Conservation (phyloP, 35 echinoderm and acorn worm genomes). For the Holothuria glaberrima region DNA sequence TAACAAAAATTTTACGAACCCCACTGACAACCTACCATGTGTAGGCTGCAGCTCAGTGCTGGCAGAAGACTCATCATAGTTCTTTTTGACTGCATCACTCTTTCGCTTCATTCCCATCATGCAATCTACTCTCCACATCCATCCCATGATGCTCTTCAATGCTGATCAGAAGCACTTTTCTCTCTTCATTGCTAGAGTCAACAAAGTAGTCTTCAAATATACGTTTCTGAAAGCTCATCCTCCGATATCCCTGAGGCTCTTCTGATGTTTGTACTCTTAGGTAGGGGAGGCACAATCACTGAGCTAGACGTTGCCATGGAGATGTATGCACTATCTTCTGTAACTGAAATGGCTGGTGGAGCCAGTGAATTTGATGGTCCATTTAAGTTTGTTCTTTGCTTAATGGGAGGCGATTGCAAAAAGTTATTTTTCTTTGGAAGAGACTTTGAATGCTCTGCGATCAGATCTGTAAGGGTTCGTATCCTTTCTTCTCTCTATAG, state of each 20-base stretch:
- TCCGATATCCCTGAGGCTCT: conserved; percentile 76
- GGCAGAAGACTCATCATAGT: too few relatives aligned
- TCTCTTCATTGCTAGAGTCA: too few relatives aligned
- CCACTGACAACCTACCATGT: too few relatives aligned
- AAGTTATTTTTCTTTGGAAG: conserved; percentile 37
- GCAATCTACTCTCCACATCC: too few relatives aligned
- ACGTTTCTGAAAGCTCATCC: conserved; percentile 96
- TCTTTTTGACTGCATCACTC: too few relatives aligned
- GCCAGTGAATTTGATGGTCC: conserved; percentile 67
- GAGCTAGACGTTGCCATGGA: conserved; percentile 71
- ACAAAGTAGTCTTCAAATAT: conserved; percentile 69
- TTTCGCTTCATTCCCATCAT: too few relatives aligned
- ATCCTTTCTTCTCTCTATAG: conserved; percentile 90
- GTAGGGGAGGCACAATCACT: conserved; percentile 30
- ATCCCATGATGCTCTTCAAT: too few relatives aligned
- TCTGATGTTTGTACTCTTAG: conserved; percentile 55
- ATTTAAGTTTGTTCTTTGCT: conserved; percentile 55
- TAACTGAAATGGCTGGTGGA: conserved; percentile 76
- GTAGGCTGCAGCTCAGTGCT: too few relatives aligned
- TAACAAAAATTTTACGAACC: too few relatives aligned
- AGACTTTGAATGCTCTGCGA: conserved; percentile 70
- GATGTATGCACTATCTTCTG: conserved; percentile 94
- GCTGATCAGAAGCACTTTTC: too few relatives aligned
- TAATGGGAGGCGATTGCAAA: conserved; percentile 25
- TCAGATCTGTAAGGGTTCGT: conserved; percentile 71